Conservation (phyloP, 2,113 vertebrate species). For the Myiozetetes cayanensis region DNA sequence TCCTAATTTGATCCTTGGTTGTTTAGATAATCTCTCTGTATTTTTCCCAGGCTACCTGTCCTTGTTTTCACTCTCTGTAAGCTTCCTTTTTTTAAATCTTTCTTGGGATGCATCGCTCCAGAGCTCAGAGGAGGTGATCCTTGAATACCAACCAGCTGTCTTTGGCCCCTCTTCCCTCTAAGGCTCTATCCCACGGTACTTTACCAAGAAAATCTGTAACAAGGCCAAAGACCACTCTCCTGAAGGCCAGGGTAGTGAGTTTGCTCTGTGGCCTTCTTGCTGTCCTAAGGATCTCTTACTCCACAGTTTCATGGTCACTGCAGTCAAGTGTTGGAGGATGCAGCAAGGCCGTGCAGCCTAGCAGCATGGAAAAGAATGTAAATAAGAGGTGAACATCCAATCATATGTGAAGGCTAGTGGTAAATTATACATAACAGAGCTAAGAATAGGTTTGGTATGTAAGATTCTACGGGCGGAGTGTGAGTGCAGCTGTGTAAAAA, state of each 20-base stretch:
- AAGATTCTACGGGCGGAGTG: too few relatives aligned
- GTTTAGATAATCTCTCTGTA: background rate
- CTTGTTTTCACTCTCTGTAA: background rate
- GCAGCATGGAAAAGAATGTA: too few relatives aligned
- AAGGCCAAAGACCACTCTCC: background rate
- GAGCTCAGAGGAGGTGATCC: background rate
- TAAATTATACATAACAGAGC: too few relatives aligned
- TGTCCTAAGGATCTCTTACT: background rate
- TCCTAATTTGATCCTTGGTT: background rate
- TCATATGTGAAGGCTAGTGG: too few relatives aligned
- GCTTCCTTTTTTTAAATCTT: background rate
- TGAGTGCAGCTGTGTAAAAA: too few relatives aligned
- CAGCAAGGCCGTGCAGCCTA: too few relatives aligned
- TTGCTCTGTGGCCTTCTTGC: background rate
- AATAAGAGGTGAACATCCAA: too few relatives aligned
- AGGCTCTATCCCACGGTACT: background rate
- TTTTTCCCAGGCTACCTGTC: background rate
- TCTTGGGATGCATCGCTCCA: background rate
- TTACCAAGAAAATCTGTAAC: background rate
- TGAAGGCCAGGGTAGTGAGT: background rate
- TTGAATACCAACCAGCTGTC: background rate
- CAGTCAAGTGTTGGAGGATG: too few relatives aligned
- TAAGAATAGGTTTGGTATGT: too few relatives aligned
- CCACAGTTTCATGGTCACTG: background rate
- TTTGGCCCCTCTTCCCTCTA: background rate